Evolutionary conservation across 1,140 invertebrate species (phyloP), one percentile per base, ranked within the genome.

Genomic region (Pachyrhynchus sulphureomaculatus): DNA sequence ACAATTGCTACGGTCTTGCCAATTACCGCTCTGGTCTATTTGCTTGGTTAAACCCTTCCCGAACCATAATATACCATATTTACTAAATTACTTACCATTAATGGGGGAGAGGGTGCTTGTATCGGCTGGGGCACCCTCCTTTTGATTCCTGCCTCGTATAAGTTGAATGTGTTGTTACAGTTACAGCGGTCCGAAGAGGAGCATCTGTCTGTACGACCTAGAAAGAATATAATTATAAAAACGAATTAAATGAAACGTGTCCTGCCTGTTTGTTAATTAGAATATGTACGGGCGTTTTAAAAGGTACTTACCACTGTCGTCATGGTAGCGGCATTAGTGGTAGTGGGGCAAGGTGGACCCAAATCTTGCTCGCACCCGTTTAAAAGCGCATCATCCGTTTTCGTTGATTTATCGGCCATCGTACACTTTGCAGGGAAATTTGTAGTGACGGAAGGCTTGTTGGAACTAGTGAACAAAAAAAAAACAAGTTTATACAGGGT

Each of bases 371-470:
- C 67, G 53, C 67, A 71, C 21, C 74, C 73, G 44, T 72, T 72
- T 26, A 77, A 49, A 34, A 78, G 51, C 47, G 63, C 73, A 53
- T 79, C 78, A 55, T 82, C 80, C 59, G 80, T 81, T 73, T 80
- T 78, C 13, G 80, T 81, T 24, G 78, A 78, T 73, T 82, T 81
- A 64, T 81, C 80, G 37, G 80, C 78, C 70, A 77, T 80, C 56
- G 74, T 77, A 72, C 74, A 76, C 66, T 75, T 80, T 51, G 69
- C 71, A 60, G 67, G 66, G 17, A 67, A 13, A 52, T 69, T 69
- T 69, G 76, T 71, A 74, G 73, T 72, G 12, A 36, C 4, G 23
- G 47, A 12, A 2, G 18, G n/a, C 21, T 18, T 52, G 20, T 24
- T 51, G 39, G 48, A 57, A 63, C n/a, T n/a, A n/a, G n/a, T n/a